Percentiles rank a stretch among this genome's conserved stretches.
phyloP scores from a whole-genome alignment of 2,797 vertebrate species.

The Nothura maculosa region DNA sequence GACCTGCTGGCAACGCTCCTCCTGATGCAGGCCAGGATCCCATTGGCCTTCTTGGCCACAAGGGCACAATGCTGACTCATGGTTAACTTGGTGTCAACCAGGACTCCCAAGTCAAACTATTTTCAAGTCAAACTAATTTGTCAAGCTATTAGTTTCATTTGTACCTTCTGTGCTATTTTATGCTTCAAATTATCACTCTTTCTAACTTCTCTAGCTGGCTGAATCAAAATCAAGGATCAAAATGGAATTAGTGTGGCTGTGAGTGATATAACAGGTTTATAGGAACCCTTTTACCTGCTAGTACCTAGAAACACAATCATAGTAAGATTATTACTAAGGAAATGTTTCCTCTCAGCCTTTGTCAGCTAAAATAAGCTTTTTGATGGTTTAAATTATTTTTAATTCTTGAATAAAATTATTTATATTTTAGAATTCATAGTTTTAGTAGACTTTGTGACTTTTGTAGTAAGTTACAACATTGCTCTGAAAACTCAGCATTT shows the following conservation, averaged over 20 bases:
- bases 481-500: background rate
- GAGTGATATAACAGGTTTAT: background rate
- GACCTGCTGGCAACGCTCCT: no score
- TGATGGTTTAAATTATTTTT: background rate
- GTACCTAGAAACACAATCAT: background rate
- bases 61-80: no score
- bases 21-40: no score
- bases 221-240: background rate
- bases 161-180: background rate
- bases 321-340: accelerated
- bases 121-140: no score
- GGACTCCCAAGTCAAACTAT: no score
- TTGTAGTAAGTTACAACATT: background rate
- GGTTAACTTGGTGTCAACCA: no score
- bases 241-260: background rate
- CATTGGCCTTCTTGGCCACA: no score
- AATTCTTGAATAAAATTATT: background rate
- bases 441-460: background rate
- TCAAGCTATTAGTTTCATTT: background rate
- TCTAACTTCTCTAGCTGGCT: background rate
- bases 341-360: background rate
- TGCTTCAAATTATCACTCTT: background rate
- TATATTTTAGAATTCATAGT: background rate
- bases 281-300: background rate
- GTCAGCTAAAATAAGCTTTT: background rate